Conservation (phyloP, 2,888 invertebrate species). For the Sesia bembeciformis region DNA sequence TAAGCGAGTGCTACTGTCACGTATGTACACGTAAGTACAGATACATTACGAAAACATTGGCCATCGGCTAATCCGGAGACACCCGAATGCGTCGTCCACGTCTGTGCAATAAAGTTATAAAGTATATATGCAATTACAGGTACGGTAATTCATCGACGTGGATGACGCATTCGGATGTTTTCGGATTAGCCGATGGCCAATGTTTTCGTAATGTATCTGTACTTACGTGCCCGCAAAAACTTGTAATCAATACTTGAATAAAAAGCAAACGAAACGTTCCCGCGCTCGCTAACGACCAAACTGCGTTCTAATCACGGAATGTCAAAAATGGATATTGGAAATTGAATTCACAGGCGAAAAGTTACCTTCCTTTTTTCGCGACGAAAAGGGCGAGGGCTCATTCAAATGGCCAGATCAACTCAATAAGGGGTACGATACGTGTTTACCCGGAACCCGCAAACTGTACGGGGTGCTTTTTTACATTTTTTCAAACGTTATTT, state of each 20-base stretch:
- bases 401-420: conserved; percentile 72
- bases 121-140: too few species aligned
- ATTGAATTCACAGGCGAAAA: conserved; percentile 63
- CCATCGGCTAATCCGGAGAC: too few species aligned
- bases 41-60: too few species aligned
- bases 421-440: conserved; percentile 65
- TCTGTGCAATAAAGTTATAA: too few species aligned
- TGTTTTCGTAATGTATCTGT: too few species aligned
- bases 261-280: conserved; percentile 34
- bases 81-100: too few species aligned
- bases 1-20: too few species aligned
- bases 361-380: conserved; percentile 42
- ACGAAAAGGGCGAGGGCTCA: conserved; percentile 57
- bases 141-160: too few species aligned
- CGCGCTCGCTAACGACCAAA: conserved; percentile 57
- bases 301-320: conserved; percentile 71
- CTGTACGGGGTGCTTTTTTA: conserved; percentile 55
- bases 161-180: too few species aligned
- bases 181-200: too few species aligned
- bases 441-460: conserved; percentile 71
- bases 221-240: conserved; percentile 8
- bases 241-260: conserved; percentile 34
- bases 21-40: too few species aligned
- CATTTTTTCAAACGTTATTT: conserved; percentile 69
- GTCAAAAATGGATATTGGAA: conserved; percentile 73